These are phyloP conservation scores for Carollia perspicillata DNA, from an alignment of 2,113 vertebrate species.

Conservation along the genomic window DNA sequence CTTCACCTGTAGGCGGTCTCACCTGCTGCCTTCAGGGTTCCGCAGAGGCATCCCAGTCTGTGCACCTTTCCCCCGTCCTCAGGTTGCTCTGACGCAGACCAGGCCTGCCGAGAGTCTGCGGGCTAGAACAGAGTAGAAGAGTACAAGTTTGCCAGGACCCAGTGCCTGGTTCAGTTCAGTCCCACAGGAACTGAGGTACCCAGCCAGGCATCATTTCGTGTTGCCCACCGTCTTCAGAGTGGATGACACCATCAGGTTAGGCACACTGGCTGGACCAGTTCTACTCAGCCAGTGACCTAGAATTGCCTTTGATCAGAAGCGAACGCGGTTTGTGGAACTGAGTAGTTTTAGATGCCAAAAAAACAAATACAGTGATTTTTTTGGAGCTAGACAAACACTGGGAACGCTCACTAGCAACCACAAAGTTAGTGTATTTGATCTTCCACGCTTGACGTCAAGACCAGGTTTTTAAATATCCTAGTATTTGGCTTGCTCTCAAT, in stretches of 20 bases:
- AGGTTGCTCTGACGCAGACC: fast-evolving
- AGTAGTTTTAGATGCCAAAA: constrained; percentile 75
- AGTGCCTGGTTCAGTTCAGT: not conserved
- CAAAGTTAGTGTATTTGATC: constrained; percentile 80
- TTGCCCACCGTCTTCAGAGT: not conserved
- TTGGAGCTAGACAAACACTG: constrained; percentile 79
- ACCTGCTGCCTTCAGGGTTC: not conserved
- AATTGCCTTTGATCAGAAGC: constrained; percentile 79
- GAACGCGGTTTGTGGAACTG: constrained; percentile 72
- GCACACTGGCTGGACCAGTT: not conserved
- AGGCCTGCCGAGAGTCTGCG: not conserved
- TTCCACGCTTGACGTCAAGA: constrained; percentile 82
- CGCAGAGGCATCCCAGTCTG: fast-evolving
- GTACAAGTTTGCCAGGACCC: not conserved
- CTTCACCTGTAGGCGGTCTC: not conserved
- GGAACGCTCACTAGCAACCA: constrained; percentile 75
- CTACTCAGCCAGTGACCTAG: constrained; percentile 74
- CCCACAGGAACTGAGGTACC: not conserved
- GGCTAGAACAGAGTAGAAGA: not conserved
- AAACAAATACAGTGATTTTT: constrained; percentile 79
- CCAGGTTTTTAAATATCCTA: constrained; percentile 80
- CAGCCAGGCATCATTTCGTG: not conserved
- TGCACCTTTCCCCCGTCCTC: no score
- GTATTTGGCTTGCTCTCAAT: constrained; percentile 70
- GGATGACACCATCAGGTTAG: constrained; percentile 31